Percentiles rank a stretch among this genome's conserved stretches.
Evolutionary conservation across 2,888 invertebrate species (phyloP).

Genomic region (Lordiphosa fenestrarum): DNA sequence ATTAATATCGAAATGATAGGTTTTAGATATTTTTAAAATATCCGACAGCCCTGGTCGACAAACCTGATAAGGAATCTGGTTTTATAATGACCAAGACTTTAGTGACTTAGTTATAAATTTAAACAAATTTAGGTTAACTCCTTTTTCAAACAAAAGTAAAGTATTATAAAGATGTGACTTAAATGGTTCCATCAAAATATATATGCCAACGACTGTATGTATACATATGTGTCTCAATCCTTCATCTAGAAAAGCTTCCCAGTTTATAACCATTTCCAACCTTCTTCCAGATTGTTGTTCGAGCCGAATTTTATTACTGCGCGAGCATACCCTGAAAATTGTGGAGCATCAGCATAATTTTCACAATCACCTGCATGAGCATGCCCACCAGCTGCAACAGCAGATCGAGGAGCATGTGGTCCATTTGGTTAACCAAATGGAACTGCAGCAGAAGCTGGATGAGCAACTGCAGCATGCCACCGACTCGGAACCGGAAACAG

Average conservation of each 20-base stretch:
- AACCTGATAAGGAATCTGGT: no score
- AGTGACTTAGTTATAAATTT: no score
- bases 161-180: no score
- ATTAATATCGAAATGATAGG: no score
- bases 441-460: conserved; percentile 45
- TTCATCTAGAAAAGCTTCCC: neutral
- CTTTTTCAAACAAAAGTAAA: no score
- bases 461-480: conserved; percentile 24
- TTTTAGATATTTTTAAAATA: no score
- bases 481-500: conserved; percentile 18
- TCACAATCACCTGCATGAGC: conserved; percentile 44
- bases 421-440: conserved; percentile 55
- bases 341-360: conserved; percentile 44
- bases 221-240: neutral
- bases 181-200: no score
- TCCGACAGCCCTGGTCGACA: no score
- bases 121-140: no score
- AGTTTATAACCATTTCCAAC: neutral
- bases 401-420: conserved; percentile 58
- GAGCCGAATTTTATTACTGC: conserved; percentile 78
- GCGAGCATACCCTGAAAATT: conserved; percentile 75
- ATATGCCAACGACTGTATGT: neutral
- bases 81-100: no score
- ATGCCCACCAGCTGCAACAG: conserved; percentile 47
- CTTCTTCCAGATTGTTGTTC: conserved; percentile 77